These are phyloP conservation scores for Epiblema foenella DNA, from an alignment of 2,888 invertebrate genomes.

Conservation along the genomic window DNA sequence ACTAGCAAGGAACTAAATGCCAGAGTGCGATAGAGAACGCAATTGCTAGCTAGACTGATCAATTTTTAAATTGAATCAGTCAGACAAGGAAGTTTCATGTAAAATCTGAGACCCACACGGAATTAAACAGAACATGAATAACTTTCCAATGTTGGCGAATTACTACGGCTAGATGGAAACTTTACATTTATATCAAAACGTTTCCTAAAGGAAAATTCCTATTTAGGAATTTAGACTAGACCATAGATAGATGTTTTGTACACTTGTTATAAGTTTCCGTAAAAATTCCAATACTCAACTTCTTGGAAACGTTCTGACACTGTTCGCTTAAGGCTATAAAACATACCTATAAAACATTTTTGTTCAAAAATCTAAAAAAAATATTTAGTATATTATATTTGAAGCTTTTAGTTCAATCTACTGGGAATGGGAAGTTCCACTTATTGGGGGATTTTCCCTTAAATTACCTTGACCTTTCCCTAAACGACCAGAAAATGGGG, in stretches of 20 bases:
- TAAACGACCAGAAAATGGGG: constrained; percentile 28
- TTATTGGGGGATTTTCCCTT: constrained; percentile 21
- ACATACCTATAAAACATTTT: too few relatives aligned
- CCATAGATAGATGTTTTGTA: too few relatives aligned
- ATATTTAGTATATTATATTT: too few relatives aligned
- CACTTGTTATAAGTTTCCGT: not conserved
- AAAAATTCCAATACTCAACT: not conserved
- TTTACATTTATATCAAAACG: not conserved
- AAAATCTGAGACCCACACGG: too few relatives aligned
- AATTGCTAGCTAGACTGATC: too few relatives aligned
- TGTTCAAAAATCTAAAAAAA: too few relatives aligned
- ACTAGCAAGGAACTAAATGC: too few relatives aligned
- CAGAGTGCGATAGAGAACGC: too few relatives aligned
- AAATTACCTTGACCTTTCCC: constrained; percentile 25
- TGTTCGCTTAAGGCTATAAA: not conserved
- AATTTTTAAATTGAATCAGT: too few relatives aligned
- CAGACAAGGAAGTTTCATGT: too few relatives aligned
- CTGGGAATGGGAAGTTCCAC: not conserved
- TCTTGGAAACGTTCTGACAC: not conserved
- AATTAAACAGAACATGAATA: not conserved
- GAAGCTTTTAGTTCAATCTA: too few relatives aligned
- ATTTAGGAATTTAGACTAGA: too few relatives aligned
- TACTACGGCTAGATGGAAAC: not conserved
- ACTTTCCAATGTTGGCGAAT: not conserved
- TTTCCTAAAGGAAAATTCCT: not conserved